Evolutionary conservation across 2,888 invertebrate genomes (phyloP).

Genomic region (Tipula helvola): DNA sequence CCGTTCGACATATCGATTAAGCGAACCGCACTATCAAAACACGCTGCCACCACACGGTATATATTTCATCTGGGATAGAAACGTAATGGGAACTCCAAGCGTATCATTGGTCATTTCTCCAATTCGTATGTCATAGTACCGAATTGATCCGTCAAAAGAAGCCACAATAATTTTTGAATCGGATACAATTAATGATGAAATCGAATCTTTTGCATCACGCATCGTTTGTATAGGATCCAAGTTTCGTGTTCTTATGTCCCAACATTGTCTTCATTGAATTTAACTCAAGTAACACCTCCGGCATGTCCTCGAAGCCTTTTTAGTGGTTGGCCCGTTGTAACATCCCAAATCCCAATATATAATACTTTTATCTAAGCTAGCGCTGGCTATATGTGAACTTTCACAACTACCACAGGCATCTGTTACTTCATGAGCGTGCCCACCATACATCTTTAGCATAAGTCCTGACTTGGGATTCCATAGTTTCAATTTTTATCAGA

Average conservation of each 20-base stretch:
- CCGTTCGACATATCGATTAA: conserved; percentile 83
- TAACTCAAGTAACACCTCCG: conserved; percentile 56
- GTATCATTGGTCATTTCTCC: conserved; percentile 75
- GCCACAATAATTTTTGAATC: conserved; percentile 83
- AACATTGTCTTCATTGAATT: conserved; percentile 92
- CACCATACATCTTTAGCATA: conserved; percentile 76
- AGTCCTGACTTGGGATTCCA: conserved; percentile 85
- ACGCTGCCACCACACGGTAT: conserved; percentile 80
- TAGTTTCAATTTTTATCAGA: conserved; percentile 88
- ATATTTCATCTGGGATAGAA: conserved; percentile 76
- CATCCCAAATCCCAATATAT: conserved; percentile 97
- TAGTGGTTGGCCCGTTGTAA: conserved; percentile 75
- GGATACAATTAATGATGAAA: conserved; percentile 64
- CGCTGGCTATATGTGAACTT: conserved; percentile 80
- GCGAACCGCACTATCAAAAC: conserved; percentile 68
- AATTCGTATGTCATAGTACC: conserved; percentile 83
- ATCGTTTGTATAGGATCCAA: conserved; percentile 67
- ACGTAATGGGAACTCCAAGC: conserved; percentile 73
- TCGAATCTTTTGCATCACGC: conserved; percentile 88
- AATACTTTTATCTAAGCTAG: conserved; percentile 85
- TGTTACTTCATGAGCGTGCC: conserved; percentile 81
- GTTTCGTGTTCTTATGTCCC: conserved; percentile 66
- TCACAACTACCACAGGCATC: conserved; percentile 82
- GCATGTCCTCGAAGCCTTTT: conserved; percentile 80
- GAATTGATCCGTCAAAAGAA: conserved; percentile 76